phyloP scores from a whole-genome alignment of 2,797 vertebrate species.

The Rhinoraja longicauda region DNA sequence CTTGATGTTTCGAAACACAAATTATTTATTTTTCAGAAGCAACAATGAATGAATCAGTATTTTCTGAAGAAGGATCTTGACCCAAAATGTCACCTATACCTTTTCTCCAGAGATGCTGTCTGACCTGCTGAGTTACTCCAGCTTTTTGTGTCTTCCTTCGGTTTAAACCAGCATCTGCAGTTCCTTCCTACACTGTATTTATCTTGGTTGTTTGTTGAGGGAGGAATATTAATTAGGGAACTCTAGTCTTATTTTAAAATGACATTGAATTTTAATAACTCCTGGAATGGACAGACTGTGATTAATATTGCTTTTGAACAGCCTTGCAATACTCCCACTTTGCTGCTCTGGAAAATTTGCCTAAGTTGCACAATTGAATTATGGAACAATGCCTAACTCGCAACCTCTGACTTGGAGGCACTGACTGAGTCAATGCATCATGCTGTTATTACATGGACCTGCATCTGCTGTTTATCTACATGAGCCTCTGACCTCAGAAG shows the following conservation, averaged over 20 bases:
- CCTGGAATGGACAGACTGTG: background rate
- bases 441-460: background rate
- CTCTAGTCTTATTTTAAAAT: background rate
- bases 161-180: too few species aligned
- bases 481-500: background rate
- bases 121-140: too few species aligned
- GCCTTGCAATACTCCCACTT: background rate
- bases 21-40: background rate
- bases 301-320: background rate
- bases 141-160: too few species aligned
- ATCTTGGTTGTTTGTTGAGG: background rate
- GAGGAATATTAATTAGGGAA: background rate
- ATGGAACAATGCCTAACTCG: too few species aligned
- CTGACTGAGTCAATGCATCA: background rate
- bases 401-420: background rate
- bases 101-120: too few species aligned
- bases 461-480: background rate
- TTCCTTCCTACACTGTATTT: too few species aligned
- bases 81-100: too few species aligned
- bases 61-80: too few species aligned
- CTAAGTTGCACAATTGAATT: background rate
- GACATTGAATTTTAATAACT: background rate
- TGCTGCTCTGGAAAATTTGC: background rate
- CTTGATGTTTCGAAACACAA: background rate
- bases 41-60: background rate